These are phyloP conservation scores for Hymenopus coronatus DNA, from an alignment of 2,888 invertebrate genomes.

Conservation along the genomic window DNA sequence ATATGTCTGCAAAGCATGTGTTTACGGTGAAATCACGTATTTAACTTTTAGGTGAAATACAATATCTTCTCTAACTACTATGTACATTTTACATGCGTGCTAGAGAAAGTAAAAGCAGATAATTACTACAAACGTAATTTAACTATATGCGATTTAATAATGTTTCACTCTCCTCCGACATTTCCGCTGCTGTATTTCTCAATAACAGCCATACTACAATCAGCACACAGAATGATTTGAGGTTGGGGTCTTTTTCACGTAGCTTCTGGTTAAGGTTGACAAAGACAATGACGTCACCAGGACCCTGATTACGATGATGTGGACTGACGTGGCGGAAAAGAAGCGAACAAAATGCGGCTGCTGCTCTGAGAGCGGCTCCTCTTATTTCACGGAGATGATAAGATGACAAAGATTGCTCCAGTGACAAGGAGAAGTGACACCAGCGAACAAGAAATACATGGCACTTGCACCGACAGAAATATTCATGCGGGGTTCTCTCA, in stretches of 20 bases:
- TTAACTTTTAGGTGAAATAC: too few relatives aligned
- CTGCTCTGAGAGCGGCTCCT: not conserved
- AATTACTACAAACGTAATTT: too few relatives aligned
- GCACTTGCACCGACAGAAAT: not conserved
- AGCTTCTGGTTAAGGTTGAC: not conserved
- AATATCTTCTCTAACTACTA: too few relatives aligned
- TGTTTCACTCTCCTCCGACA: not conserved
- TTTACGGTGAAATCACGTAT: too few relatives aligned
- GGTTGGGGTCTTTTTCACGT: not conserved
- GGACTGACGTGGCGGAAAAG: not conserved
- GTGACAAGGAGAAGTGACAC: conserved; percentile 1
- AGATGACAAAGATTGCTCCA: conserved; percentile 1
- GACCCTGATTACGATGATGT: not conserved
- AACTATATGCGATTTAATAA: too few relatives aligned
- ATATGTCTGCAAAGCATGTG: too few relatives aligned
- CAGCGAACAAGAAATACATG: not conserved
- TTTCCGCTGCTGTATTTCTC: not conserved
- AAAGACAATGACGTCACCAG: not conserved
- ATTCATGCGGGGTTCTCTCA: not conserved
- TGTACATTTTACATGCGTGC: too few relatives aligned
- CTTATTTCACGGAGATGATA: not conserved
- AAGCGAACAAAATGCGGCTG: not conserved
- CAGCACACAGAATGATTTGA: not conserved
- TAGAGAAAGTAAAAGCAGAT: too few relatives aligned
- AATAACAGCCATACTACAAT: not conserved